Base-by-base conservation (phyloP, 2,888 invertebrate genomes). In the Quadroppia sp. region DNA sequence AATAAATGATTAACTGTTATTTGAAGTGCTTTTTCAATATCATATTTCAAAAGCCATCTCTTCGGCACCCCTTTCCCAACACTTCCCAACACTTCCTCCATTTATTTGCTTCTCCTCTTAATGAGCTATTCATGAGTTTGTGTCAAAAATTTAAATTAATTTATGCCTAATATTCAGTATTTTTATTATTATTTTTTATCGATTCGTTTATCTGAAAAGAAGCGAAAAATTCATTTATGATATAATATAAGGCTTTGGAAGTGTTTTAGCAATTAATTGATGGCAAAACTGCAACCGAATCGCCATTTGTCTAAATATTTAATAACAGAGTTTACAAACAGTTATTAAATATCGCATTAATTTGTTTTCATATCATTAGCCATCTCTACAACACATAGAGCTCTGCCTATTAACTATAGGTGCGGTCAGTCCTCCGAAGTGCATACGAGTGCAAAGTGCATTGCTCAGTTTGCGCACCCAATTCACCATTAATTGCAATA, bases 1-100 rank as follows among this genome's bases (percentile, higher is more conserved):
- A 48, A 48, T 20, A 59, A 59, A 59, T 59, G 59, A 59, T 59
- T 59, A 59, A 59, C 25, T 28, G 30, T 59, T 28, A 59, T 56
- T 20, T 53, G 53, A 20, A 30, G 30, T 59, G 20, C 2, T 23
- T 15, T 7, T 59, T 6, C 2, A 6, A 17, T 59, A 59, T 59
- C 59, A 59, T 59, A 59, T 59, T 59, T 59, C 30, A 59, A 59
- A 59, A 2, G 30, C 17, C 59, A 15, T 15, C 15, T 15, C 15
- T 13, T 9, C 6, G 36, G 36, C 36, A 36, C 36, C 9, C 36
- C n/a, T n/a, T 36, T 36, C 36, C 6, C 6, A 4, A 36, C 36
- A 7, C 9, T 36, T 36, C 4, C 36, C 36, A 59, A 15, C 9
- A 30, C 59, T 59, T 59, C 59, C 59, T 59, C 30, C 28, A 59